Evolutionary conservation across 2,888 invertebrate species (phyloP).

Genomic region (Hedya salicella): DNA sequence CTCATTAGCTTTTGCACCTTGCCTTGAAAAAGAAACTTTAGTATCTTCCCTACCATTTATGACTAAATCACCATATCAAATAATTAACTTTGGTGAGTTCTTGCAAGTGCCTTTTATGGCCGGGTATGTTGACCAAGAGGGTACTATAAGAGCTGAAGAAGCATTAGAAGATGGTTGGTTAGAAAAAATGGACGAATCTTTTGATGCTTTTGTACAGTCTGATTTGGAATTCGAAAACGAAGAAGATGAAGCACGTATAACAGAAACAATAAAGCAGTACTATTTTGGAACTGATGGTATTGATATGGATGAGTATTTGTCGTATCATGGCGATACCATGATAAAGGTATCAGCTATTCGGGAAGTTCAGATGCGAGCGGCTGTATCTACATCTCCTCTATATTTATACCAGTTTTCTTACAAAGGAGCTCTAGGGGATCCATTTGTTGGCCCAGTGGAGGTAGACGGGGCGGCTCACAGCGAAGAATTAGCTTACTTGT

Average conservation of each 20-base stretch:
- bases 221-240: conserved; percentile 64
- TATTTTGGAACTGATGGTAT: conserved; percentile 63
- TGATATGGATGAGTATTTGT: conserved; percentile 56
- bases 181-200: conserved; percentile 65
- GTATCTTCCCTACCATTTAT: conserved; percentile 61
- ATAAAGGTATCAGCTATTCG: conserved; percentile 69
- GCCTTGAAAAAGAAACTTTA: conserved; percentile 65
- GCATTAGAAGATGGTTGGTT: conserved; percentile 66
- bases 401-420: conserved; percentile 79
- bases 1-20: conserved; percentile 74
- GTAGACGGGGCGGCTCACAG: conserved; percentile 67
- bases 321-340: conserved; percentile 75
- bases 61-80: conserved; percentile 64
- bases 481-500: conserved; percentile 74
- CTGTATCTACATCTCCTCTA: conserved; percentile 51
- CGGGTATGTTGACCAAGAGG: conserved; percentile 75
- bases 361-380: conserved; percentile 63
- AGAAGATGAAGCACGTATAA: conserved; percentile 52
- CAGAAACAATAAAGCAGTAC: conserved; percentile 58
- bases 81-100: conserved; percentile 59
- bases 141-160: conserved; percentile 69
- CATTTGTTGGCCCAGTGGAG: conserved; percentile 61
- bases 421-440: conserved; percentile 63
- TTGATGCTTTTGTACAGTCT: conserved; percentile 68
- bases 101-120: conserved; percentile 68